Conservation (phyloP, 2,113 vertebrate genomes). For the Thunnus thynnus region DNA sequence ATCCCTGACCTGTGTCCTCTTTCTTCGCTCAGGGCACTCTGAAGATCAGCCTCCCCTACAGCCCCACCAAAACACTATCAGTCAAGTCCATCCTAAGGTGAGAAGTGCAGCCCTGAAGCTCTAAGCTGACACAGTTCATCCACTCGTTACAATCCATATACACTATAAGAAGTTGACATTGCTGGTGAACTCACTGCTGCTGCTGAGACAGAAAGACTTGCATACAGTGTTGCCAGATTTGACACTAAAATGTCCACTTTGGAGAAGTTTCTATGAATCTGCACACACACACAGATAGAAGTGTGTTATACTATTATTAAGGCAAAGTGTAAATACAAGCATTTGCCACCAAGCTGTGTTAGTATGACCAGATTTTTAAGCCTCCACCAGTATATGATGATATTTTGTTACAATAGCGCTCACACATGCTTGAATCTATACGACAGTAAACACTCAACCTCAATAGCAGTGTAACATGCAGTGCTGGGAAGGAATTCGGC, state of each 20-base stretch:
- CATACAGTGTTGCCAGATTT: not conserved
- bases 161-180: not conserved
- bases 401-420: too few relatives aligned
- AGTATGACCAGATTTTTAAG: too few relatives aligned
- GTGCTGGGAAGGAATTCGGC: too few relatives aligned
- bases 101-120: constrained; percentile 57
- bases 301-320: too few relatives aligned
- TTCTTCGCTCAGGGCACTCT: constrained; percentile 90
- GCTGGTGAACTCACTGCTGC: not conserved
- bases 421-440: too few relatives aligned
- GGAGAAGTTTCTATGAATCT: too few relatives aligned
- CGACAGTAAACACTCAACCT: too few relatives aligned
- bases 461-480: too few relatives aligned
- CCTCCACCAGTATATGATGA: too few relatives aligned
- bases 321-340: too few relatives aligned
- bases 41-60: constrained; percentile 99
- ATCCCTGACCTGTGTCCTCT: constrained; percentile 46
- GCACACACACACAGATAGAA: too few relatives aligned
- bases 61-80: constrained; percentile 98
- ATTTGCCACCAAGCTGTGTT: too few relatives aligned
- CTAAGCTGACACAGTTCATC: not conserved
- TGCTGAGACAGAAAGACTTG: not conserved
- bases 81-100: constrained; percentile 99
- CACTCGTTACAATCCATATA: not conserved
- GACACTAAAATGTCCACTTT: not conserved